phyloP scores from a whole-genome alignment of 1,140 invertebrate species.

The Penaeus japonicus region DNA sequence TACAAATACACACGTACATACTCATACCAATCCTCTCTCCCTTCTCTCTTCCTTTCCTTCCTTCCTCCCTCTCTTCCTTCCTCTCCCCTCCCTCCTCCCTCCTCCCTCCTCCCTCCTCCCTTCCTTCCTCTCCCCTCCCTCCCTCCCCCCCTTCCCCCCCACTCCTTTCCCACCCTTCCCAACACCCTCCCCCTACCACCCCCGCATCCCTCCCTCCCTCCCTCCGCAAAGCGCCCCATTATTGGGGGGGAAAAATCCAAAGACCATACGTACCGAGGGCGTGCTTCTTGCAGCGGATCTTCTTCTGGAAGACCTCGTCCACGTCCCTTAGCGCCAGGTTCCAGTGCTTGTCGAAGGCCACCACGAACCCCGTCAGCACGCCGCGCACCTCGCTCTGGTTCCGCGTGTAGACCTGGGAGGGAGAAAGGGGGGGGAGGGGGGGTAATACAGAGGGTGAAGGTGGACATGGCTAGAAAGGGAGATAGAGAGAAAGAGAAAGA shows the following conservation, averaged over 20 bases:
- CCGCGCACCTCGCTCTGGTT: conserved; percentile 73
- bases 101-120: background rate
- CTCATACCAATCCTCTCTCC: background rate
- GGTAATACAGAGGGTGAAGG: background rate
- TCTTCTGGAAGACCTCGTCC: conserved; percentile 76
- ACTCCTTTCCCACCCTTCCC: background rate
- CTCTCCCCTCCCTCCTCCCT: too few species aligned
- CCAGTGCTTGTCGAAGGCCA: conserved; percentile 94
- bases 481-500: too few species aligned
- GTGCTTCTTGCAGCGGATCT: conserved; percentile 36
- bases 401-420: conserved; percentile 66
- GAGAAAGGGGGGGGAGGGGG: background rate
- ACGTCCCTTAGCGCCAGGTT: conserved; percentile 89
- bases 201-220: too few species aligned
- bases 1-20: background rate
- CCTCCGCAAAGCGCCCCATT: too few species aligned
- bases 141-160: background rate
- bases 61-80: background rate
- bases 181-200: too few species aligned
- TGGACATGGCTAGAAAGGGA: background rate
- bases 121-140: background rate
- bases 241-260: background rate
- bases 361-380: conserved; percentile 79
- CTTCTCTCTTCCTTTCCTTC: background rate
- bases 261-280: conserved; percentile 43